phyloP scores from a whole-genome alignment of 2,113 vertebrate species.

The Neolamprologus fasciatus region DNA sequence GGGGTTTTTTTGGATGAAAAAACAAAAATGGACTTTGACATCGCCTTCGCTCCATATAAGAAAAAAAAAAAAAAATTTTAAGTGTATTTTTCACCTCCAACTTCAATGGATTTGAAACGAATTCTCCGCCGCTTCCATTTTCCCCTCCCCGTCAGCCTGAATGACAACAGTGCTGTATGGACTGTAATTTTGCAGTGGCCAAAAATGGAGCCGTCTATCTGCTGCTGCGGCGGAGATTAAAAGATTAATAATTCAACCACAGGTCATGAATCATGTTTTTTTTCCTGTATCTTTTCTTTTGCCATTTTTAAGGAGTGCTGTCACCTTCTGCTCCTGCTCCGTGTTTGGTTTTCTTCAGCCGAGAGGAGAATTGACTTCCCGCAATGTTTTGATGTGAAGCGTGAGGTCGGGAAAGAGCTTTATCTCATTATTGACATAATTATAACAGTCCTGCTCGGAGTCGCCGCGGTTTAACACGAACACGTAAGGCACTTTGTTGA shows the following conservation, averaged over 20 bases:
- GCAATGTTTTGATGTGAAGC: conserved; percentile 13
- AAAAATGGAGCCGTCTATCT: conserved; percentile 78
- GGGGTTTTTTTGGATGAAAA: rapidly evolving
- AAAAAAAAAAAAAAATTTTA: neutral
- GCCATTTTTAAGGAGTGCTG: conserved; percentile 47
- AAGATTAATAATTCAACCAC: conserved; percentile 93
- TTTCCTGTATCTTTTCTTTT: conserved; percentile 5
- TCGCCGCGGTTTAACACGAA: neutral
- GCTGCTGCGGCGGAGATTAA: conserved; percentile 82
- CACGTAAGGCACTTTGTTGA: neutral
- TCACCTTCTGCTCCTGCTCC: conserved; percentile 21
- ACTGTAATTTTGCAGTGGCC: conserved; percentile 78
- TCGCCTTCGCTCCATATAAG: neutral
- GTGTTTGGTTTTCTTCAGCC: neutral
- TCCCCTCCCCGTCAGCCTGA: conserved; percentile 67
- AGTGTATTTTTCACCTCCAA: conserved; percentile 24
- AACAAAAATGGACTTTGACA: neutral
- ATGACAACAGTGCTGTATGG: conserved; percentile 55
- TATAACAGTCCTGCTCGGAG: neutral
- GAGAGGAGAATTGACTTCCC: neutral
- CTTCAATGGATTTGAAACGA: conserved; percentile 64
- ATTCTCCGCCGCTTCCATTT: conserved; percentile 71
- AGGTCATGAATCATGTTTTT: conserved; percentile 81
- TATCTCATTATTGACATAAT: conserved; percentile 40
- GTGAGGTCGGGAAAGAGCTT: neutral